Conservation (phyloP, 2,113 vertebrate species). For the Lynx canadensis region DNA sequence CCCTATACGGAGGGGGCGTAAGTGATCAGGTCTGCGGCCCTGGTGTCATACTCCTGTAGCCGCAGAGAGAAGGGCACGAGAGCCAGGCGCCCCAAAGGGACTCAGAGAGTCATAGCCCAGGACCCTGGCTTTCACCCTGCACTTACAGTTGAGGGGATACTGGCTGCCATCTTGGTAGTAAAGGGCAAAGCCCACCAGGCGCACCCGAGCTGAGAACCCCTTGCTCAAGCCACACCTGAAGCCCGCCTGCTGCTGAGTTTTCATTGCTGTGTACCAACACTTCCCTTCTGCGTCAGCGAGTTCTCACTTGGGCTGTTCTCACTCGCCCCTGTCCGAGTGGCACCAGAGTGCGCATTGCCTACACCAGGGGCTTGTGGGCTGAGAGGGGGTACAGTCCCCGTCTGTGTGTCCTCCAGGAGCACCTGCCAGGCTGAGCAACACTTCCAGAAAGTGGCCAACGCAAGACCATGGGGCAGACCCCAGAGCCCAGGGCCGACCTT, state of each 20-base stretch:
- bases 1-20: fast-evolving
- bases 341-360: fast-evolving
- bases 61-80: not conserved
- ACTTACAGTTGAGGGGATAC: too few species aligned
- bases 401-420: fast-evolving
- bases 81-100: not conserved
- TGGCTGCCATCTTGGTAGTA: not conserved
- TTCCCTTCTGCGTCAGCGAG: fast-evolving
- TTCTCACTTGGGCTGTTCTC: fast-evolving
- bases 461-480: fast-evolving
- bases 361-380: not conserved
- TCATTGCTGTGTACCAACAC: fast-evolving
- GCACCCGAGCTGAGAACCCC: not conserved
- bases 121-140: not conserved
- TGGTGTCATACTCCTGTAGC: fast-evolving
- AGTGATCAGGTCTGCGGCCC: not conserved
- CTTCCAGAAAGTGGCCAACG: fast-evolving
- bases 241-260: not conserved
- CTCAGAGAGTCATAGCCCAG: fast-evolving
- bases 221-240: fast-evolving
- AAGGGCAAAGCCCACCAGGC: not conserved
- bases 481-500: not conserved
- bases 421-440: fast-evolving
- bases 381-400: fast-evolving
- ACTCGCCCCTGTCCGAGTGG: fast-evolving